Evolutionary conservation across 2,113 vertebrate species (phyloP).

Genomic region (Sapajus apella): DNA sequence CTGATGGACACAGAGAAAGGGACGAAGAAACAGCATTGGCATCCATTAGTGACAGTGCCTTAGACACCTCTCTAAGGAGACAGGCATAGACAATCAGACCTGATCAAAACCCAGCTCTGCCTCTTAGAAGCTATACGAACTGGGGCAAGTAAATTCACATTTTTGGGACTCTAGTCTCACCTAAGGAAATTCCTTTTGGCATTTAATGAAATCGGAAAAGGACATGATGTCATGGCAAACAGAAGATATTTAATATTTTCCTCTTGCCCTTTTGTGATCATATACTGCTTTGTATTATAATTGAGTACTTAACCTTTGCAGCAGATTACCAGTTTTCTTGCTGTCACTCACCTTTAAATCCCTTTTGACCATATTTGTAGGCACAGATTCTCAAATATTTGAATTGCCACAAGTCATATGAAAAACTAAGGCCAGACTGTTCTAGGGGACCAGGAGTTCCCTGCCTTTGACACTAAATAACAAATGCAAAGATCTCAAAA

Average conservation of each 20-base stretch:
- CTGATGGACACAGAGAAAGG: background rate
- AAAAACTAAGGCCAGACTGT: conserved; percentile 30
- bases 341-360: conserved; percentile 12
- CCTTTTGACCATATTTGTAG: conserved; percentile 16
- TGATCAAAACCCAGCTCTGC: background rate
- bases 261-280: conserved; percentile 36
- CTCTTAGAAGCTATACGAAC: background rate
- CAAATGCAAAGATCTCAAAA: conserved; percentile 41
- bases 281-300: background rate
- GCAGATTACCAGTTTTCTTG: background rate
- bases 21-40: background rate
- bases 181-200: background rate
- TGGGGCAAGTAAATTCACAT: background rate
- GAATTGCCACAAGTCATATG: conserved; percentile 32
- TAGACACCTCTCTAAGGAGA: background rate
- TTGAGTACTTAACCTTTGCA: background rate
- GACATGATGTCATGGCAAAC: background rate
- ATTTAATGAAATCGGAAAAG: conserved; percentile 52
- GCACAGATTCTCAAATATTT: conserved; percentile 56
- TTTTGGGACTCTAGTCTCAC: background rate
- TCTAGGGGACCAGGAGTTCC: background rate
- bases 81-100: background rate
- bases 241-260: conserved; percentile 5
- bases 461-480: conserved; percentile 45
- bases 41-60: accelerated